These are phyloP conservation scores for Pogonomyrmex barbatus DNA, from an alignment of 1,140 invertebrate genomes.

Conservation along the genomic window DNA sequence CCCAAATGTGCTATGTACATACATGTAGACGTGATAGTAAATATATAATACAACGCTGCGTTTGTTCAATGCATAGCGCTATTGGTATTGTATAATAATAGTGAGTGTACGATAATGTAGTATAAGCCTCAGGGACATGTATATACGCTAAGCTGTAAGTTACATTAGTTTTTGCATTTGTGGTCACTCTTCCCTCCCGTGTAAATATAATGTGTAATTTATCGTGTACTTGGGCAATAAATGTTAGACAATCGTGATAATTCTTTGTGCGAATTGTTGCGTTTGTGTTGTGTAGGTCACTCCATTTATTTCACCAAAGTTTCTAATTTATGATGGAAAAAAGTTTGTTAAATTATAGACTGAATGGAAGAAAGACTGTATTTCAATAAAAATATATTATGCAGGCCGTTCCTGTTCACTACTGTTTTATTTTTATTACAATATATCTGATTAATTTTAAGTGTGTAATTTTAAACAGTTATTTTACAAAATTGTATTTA, in stretches of 20 bases:
- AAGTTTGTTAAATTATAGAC: constrained; percentile 21
- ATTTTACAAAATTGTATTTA: too few species aligned
- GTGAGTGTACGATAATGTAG: constrained; percentile 76
- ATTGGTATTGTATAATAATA: constrained; percentile 72
- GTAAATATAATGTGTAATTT: constrained; percentile 78
- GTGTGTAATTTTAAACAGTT: constrained; percentile 4
- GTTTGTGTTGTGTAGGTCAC: background rate
- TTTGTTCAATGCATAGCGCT: constrained; percentile 67
- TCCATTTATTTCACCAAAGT: background rate
- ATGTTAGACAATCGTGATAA: constrained; percentile 80
- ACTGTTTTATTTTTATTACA: background rate
- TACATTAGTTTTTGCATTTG: constrained; percentile 78
- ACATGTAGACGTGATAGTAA: constrained; percentile 56
- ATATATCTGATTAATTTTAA: constrained; percentile 14
- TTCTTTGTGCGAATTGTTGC: constrained; percentile 45
- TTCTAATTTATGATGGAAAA: background rate
- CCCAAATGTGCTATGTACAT: constrained; percentile 62
- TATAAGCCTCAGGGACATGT: constrained; percentile 81
- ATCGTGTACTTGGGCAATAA: constrained; percentile 80
- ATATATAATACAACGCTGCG: constrained; percentile 41
- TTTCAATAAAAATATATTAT: constrained; percentile 44
- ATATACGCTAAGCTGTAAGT: constrained; percentile 79
- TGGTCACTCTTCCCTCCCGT: constrained; percentile 66
- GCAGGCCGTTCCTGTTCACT: background rate
- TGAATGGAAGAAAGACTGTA: constrained; percentile 1